phyloP scores from a whole-genome alignment of 2,797 vertebrate species.

The Mus minutoides region DNA sequence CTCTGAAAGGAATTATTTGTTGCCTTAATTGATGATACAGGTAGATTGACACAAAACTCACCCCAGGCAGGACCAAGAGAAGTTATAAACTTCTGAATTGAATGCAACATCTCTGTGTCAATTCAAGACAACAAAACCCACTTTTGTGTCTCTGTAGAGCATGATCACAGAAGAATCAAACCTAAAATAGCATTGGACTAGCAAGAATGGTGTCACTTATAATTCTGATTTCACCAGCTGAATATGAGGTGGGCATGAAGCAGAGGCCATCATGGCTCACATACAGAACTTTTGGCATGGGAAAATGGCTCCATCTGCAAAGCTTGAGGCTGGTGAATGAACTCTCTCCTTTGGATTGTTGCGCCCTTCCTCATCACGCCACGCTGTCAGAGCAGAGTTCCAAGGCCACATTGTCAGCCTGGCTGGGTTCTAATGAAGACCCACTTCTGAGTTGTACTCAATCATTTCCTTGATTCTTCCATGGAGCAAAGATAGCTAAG shows the following conservation, averaged over 20 bases:
- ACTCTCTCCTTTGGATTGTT: not conserved
- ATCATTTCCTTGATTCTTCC: not conserved
- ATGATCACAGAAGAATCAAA: not conserved
- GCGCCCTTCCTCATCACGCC: not conserved
- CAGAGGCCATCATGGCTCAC: not conserved
- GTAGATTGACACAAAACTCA: not conserved
- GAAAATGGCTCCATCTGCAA: not conserved
- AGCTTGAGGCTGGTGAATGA: not conserved
- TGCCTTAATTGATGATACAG: not conserved
- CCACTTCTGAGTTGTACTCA: not conserved
- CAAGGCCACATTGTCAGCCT: not conserved
- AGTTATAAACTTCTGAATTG: not conserved
- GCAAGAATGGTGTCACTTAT: not conserved
- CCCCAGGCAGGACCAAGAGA: not conserved
- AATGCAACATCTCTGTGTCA: not conserved
- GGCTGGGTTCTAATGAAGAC: not conserved
- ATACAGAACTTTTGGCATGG: accelerated
- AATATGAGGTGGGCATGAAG: not conserved
- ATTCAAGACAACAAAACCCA: not conserved
- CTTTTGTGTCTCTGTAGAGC: not conserved
- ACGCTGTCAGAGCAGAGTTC: too few relatives aligned
- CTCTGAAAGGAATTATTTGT: not conserved
- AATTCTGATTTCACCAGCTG: not conserved
- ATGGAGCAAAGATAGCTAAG: not conserved
- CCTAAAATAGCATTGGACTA: not conserved